Evolutionary conservation across 1,140 invertebrate genomes (phyloP), one percentile per base, ranked within the genome.

Genomic region (Drosophila bocki): DNA sequence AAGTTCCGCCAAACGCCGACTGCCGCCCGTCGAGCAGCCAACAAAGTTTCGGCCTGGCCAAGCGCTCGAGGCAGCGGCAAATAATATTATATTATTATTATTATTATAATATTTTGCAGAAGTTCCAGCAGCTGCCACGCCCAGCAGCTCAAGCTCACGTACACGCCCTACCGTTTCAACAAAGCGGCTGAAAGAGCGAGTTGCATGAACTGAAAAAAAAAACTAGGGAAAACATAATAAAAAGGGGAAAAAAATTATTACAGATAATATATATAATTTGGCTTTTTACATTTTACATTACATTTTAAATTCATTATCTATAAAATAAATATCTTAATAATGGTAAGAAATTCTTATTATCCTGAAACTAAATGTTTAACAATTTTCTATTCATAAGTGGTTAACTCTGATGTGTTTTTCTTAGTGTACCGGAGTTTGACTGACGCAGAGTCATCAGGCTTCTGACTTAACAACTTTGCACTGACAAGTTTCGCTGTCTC

Each of bases 401-500:
- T 5, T 3, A n/a, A 9, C 9, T 19, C 1, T 7, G 1, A n/a
- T 7, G 0, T 3, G 0, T 39, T 67, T 67, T 41, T 62, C 22
- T 32, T 17, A 15, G 65, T 63, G 63, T 26, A 15, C 2, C 5
- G 4, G 48, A 69, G 58, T 72, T 77, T 58, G 64, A 63, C 65
- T 69, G 83, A 76, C 83, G 67, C 75, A 78, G 65, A 88, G 81
- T 90, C 85, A 90, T 88, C 85, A 81, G 67, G 70, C 85, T 80
- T 72, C 74, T 88, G 85, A 88, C 81, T 88, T 88, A 88, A 90
- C 78, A 88, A 88, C 85, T 88, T 88, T 90, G 50, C 78, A 85
- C 67, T 78, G 85, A 74, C 78, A 88, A 88, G 85, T 88, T 88
- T 88, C 81, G 67, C 80, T 79, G 84, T 90, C 67, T 78, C 75